phyloP scores from a whole-genome alignment of 1,140 invertebrate species.

The Adelges cooleyi region DNA sequence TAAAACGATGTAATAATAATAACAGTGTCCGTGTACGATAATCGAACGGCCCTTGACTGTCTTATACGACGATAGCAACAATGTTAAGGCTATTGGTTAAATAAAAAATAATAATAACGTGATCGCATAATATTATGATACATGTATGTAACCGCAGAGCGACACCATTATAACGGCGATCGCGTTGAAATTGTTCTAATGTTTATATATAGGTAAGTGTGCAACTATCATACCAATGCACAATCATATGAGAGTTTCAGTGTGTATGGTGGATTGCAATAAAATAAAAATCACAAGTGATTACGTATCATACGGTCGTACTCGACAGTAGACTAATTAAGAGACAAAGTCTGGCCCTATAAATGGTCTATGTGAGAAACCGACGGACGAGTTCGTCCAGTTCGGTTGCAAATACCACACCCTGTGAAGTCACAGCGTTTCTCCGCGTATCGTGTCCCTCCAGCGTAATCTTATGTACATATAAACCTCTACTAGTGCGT shows the following conservation, averaged over 20 bases:
- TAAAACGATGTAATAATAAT: not conserved
- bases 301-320: not conserved
- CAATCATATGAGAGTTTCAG: no score
- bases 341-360: not conserved
- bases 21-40: no score
- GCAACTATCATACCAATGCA: no score
- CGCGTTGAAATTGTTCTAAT: not conserved
- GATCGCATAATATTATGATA: no score
- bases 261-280: not conserved
- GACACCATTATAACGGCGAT: not conserved
- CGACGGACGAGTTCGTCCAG: conserved; percentile 8
- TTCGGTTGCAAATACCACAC: not conserved
- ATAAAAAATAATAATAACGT: no score
- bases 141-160: not conserved
- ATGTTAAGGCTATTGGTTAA: not conserved
- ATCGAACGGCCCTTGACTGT: not conserved
- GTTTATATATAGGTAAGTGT: no score
- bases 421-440: not conserved
- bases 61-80: not conserved
- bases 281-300: not conserved
- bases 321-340: conserved; percentile 15
- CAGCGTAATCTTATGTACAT: no score
- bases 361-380: conserved; percentile 12
- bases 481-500: no score
- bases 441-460: no score